A percentile compares a stretch with the other conserved stretches of the same genome.
Conservation (phyloP, 2,888 invertebrate genomes). For the Odontocolon sp. region DNA sequence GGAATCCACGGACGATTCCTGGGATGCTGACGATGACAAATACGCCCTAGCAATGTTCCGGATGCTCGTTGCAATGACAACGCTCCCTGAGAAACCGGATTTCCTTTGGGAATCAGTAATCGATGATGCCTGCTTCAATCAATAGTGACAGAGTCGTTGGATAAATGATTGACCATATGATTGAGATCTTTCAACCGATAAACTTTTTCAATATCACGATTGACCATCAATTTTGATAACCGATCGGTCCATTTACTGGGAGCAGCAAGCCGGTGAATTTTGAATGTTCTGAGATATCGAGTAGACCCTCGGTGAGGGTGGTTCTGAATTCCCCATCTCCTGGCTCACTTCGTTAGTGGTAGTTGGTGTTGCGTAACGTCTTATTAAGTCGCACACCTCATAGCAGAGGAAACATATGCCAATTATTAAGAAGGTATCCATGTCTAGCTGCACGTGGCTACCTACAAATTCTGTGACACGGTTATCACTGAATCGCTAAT, state of each 20-base stretch:
- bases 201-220: neutral
- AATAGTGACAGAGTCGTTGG: neutral
- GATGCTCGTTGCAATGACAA: neutral
- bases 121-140: neutral
- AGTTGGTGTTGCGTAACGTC: slow-evolving; percentile 74
- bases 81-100: neutral
- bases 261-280: slow-evolving; percentile 67
- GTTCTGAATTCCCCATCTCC: slow-evolving; percentile 66
- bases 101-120: neutral
- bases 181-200: neutral
- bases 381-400: slow-evolving; percentile 85
- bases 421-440: slow-evolving; percentile 87
- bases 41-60: neutral
- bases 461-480: neutral
- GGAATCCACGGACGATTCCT: slow-evolving; percentile 13
- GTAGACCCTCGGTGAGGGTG: slow-evolving; percentile 79
- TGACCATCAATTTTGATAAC: neutral
- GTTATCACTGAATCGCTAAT: neutral
- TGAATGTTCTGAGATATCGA: slow-evolving; percentile 77
- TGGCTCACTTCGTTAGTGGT: slow-evolving; percentile 67
- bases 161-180: neutral
- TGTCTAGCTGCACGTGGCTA: slow-evolving; percentile 69
- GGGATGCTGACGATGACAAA: neutral
- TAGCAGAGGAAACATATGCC: slow-evolving; percentile 87
- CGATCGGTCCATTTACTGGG: slow-evolving; percentile 61